phyloP scores from a whole-genome alignment of 2,797 vertebrate species.

The Triplophysa bombifrons region DNA sequence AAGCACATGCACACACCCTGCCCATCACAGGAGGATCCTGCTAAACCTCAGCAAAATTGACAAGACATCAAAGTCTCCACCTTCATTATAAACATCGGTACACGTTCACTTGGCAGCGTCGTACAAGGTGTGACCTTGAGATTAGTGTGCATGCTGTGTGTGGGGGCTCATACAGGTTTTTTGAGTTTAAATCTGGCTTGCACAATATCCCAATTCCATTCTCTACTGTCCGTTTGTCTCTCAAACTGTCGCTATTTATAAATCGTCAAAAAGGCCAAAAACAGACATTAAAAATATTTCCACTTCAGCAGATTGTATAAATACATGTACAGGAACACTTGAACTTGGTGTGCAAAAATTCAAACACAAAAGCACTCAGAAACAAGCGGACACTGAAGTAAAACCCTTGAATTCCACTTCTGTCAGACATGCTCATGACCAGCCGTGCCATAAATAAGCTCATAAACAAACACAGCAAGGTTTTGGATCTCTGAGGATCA shows the following conservation, averaged over 20 bases:
- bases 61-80: neutral
- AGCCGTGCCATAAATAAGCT: neutral
- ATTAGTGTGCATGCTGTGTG: neutral
- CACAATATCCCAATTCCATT: neutral
- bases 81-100: neutral
- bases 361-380: neutral
- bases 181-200: neutral
- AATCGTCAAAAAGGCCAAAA: neutral
- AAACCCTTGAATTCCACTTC: neutral
- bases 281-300: neutral
- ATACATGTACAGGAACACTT: neutral
- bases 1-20: conserved; percentile 21
- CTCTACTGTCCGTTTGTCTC: neutral
- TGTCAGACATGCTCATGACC: neutral
- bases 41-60: conserved; percentile 13
- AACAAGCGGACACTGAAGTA: too few species aligned
- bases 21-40: conserved; percentile 11
- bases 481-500: conserved; percentile 28
- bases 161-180: neutral
- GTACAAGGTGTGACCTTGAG: neutral
- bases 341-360: neutral
- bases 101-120: neutral
- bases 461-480: neutral
- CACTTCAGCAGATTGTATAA: neutral
- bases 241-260: neutral